Conservation (phyloP, 1,140 invertebrate species). For the Pemphigus obesinymphae region DNA sequence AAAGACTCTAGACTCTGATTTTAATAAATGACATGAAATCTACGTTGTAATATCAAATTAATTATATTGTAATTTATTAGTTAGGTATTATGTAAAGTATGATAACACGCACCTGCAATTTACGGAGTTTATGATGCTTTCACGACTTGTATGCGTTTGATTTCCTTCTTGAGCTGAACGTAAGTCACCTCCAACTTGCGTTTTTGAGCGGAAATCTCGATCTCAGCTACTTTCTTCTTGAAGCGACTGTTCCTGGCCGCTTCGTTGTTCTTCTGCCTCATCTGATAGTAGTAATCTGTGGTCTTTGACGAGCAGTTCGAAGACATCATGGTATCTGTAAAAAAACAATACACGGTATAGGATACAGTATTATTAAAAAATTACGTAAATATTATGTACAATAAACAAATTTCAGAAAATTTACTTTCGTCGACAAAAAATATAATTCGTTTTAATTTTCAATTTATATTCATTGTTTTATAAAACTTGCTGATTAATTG, state of each 20-base stretch:
- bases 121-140: conserved; percentile 20
- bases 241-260: conserved; percentile 32
- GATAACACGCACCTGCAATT: too few species aligned
- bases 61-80: too few species aligned
- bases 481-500: too few species aligned
- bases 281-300: conserved; percentile 29
- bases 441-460: too few species aligned
- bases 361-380: too few species aligned
- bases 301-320: background rate
- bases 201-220: conserved; percentile 27
- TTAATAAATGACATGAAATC: too few species aligned
- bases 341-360: too few species aligned
- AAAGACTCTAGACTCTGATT: too few species aligned
- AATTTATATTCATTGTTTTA: too few species aligned
- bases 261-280: conserved; percentile 37
- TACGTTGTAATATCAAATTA: too few species aligned
- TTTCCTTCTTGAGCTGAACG: conserved; percentile 24
- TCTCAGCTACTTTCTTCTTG: conserved; percentile 38
- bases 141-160: conserved; percentile 30
- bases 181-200: conserved; percentile 34
- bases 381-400: too few species aligned
- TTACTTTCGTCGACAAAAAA: background rate
- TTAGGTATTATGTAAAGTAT: too few species aligned
- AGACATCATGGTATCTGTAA: background rate
- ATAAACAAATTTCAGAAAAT: background rate